Evolutionary conservation across 2,113 vertebrate species (phyloP), one percentile per base, ranked within the genome.

Genomic region (Leptocoma aspasia): DNA sequence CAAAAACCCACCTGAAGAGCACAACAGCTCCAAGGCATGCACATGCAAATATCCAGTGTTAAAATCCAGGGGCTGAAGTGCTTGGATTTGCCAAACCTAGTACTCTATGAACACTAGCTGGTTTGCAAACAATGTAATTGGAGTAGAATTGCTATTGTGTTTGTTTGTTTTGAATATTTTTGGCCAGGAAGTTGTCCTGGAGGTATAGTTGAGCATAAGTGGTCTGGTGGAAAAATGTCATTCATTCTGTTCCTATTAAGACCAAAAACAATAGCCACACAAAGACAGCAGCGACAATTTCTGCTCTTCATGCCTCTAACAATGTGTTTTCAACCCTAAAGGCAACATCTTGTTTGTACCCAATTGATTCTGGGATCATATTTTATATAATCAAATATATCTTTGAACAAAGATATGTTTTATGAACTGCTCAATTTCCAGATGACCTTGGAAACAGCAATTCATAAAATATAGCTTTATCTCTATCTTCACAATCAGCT

Each of bases 91-190:
- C 94, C 96, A 93, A 84, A 86, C 85, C 80, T 94, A 94, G 95
- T 93, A 96, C 88, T 96, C 94, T 92, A 96, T 81, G 94, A 97
- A 97, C 60, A 42, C 90, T 93, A 95, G 82, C 71, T 64, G 82
- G 88, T 93, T 96, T 97, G 93, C 90, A 96, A 96, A 96, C 94
- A 97, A 96, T 86, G 92, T 96, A 95, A 96, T 95, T 96, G 94
- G 93, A 96, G 94, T 86, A 96, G 94, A 96, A 94, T 97, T 96
- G 95, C 92, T 95, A 97, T 96, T 97, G 95, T 97, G 90, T 90
- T 91, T 96, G 82, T 96, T 97, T 96, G 92, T 97, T 97, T 96
- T 97, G 94, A 97, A 50, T 96, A 95, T 96, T 95, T 96, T 97
- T 96, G 92, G 88, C 94, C 92, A 97, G 94, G 88, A 96, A 94